phyloP scores from a whole-genome alignment of 2,888 invertebrate species.

The Noctuana brunneofusca region DNA sequence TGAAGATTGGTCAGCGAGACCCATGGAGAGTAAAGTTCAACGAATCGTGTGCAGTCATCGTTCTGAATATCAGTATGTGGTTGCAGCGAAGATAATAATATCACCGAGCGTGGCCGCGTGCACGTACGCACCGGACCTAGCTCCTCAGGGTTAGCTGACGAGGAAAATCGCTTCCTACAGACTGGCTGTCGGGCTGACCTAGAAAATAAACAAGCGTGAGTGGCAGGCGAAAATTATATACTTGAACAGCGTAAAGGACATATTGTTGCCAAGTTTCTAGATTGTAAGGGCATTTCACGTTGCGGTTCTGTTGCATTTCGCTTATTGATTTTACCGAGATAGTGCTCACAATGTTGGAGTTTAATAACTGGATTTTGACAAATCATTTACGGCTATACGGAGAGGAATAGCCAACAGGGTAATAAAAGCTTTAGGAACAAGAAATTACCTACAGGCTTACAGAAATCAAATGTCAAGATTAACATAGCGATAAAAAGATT shows the following conservation, averaged over 20 bases:
- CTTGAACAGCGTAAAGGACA: slow-evolving; percentile 24
- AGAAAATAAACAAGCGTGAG: slow-evolving; percentile 26
- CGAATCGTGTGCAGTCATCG: slow-evolving; percentile 33
- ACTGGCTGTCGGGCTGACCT: slow-evolving; percentile 26
- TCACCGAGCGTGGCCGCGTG: slow-evolving; percentile 25
- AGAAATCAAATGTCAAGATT: slow-evolving; percentile 1
- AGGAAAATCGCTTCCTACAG: slow-evolving; percentile 32
- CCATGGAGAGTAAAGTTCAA: slow-evolving; percentile 23
- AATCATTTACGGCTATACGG: too few species aligned
- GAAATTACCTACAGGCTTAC: neutral
- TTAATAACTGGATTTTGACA: too few species aligned
- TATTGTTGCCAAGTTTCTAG: slow-evolving; percentile 2
- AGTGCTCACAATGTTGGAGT: too few species aligned
- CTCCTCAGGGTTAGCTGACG: slow-evolving; percentile 32
- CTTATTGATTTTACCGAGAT: too few species aligned
- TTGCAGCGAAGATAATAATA: slow-evolving; percentile 35
- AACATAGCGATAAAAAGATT: neutral
- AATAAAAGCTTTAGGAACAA: neutral
- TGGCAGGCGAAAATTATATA: slow-evolving; percentile 31
- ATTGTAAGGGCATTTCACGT: neutral
- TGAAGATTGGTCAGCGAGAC: neutral
- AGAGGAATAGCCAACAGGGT: too few species aligned
- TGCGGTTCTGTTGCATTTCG: too few species aligned
- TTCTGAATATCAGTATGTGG: slow-evolving; percentile 33
- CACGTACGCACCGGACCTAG: slow-evolving; percentile 38